A percentile compares a stretch with the other conserved stretches of the same genome.
Conservation (phyloP, 2,888 invertebrate genomes). For the Eretmocerus hayati region DNA sequence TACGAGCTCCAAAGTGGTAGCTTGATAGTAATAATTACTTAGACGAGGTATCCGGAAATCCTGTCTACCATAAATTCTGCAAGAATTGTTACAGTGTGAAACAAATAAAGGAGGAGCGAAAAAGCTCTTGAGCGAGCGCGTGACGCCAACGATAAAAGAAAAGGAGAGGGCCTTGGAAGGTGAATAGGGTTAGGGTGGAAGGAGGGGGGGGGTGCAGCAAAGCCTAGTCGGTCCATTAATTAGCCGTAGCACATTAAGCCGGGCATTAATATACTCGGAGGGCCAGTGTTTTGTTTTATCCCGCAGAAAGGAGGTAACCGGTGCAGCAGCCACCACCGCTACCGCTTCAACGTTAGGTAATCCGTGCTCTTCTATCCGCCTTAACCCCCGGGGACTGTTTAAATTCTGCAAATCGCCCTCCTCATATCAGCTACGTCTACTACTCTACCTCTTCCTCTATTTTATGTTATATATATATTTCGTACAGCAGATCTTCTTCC, state of each 20-base stretch:
- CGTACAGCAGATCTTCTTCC: too few species aligned
- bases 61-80: constrained; percentile 7
- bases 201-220: background rate
- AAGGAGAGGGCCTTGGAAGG: too few species aligned
- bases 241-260: constrained; percentile 46
- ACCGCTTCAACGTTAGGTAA: too few species aligned
- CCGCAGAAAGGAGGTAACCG: constrained; percentile 41
- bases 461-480: too few species aligned
- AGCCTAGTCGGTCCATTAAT: constrained; percentile 42
- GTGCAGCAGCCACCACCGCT: too few species aligned
- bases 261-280: constrained; percentile 46
- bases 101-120: constrained; percentile 16
- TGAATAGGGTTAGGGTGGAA: background rate
- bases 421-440: constrained; percentile 9
- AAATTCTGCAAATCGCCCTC: constrained; percentile 43
- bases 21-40: too few species aligned
- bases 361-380: constrained; percentile 25
- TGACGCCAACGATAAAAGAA: constrained; percentile 21
- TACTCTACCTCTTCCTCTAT: constrained; percentile 2
- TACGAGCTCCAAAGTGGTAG: too few species aligned
- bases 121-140: constrained; percentile 12
- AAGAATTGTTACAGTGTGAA: constrained; percentile 17
- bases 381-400: constrained; percentile 43
- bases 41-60: background rate
- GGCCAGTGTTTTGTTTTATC: constrained; percentile 46